Percentiles rank a stretch among this genome's conserved stretches.
Conservation (phyloP, 2,113 vertebrate genomes). For the Agapornis roseicollis region DNA sequence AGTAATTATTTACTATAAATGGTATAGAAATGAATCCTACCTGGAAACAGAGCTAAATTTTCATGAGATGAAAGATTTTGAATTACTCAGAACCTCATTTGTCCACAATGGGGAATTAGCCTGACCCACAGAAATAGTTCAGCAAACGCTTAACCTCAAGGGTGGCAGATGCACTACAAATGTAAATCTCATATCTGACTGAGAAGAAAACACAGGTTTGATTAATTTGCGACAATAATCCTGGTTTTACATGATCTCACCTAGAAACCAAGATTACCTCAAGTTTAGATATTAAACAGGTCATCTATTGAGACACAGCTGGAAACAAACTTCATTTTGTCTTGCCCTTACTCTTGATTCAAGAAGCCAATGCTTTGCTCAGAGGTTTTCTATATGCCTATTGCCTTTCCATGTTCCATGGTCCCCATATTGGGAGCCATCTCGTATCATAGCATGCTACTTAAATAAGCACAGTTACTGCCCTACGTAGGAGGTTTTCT, state of each 20-base stretch:
- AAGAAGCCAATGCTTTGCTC: neutral
- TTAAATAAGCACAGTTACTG: neutral
- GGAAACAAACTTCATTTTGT: neutral
- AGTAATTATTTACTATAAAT: neutral
- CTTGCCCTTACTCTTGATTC: neutral
- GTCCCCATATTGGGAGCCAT: neutral
- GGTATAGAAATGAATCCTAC: neutral
- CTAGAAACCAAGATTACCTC: neutral
- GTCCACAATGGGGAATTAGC: neutral
- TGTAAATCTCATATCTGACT: neutral
- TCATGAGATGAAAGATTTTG: neutral
- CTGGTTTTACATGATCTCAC: neutral
- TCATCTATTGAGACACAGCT: neutral
- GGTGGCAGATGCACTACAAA: neutral
- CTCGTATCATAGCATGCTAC: neutral
- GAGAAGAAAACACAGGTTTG: neutral
- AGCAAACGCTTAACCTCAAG: neutral
- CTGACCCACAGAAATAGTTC: neutral
- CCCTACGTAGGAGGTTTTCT: neutral
- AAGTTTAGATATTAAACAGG: neutral
- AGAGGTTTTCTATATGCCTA: neutral
- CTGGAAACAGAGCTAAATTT: neutral
- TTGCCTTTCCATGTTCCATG: rapidly evolving
- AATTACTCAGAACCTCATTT: neutral
- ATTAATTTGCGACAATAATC: neutral